Conservation (phyloP, 2,797 vertebrate genomes). For the Pseudochirops corinnae region DNA sequence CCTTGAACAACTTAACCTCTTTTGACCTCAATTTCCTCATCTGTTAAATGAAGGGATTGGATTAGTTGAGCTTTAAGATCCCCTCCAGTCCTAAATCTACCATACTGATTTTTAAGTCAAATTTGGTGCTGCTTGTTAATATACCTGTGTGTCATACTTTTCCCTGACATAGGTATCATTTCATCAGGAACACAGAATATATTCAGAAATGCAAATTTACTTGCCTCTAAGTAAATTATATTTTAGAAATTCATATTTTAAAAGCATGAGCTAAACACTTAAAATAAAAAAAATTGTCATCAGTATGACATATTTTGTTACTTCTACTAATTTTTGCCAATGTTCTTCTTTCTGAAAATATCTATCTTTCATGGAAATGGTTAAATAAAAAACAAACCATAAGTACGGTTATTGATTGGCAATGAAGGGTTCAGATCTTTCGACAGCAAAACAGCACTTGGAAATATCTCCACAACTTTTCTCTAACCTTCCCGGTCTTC, state of each 20-base stretch:
- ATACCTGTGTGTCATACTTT: background rate
- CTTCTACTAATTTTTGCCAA: constrained; percentile 58
- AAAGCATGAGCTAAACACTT: constrained; percentile 58
- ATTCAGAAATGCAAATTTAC: background rate
- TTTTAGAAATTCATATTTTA: background rate
- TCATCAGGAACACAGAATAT: background rate
- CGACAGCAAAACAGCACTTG: constrained; percentile 1
- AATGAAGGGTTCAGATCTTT: background rate
- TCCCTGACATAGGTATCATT: background rate
- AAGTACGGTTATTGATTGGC: background rate
- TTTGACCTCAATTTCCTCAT: background rate
- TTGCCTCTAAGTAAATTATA: background rate
- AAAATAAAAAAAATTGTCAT: constrained; percentile 64
- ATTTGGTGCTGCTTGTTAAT: background rate
- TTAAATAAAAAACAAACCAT: background rate
- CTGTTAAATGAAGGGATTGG: background rate
- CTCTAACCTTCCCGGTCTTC: constrained; percentile 12
- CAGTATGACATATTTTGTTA: constrained; percentile 23
- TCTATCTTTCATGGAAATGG: background rate
- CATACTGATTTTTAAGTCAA: background rate
- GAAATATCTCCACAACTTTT: constrained; percentile 36
- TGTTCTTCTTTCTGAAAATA: background rate
- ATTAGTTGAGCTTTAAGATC: background rate
- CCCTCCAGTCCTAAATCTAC: background rate
- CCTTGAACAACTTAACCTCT: background rate